Conservation (phyloP, 2,797 vertebrate species). For the Sandelia bainsii region DNA sequence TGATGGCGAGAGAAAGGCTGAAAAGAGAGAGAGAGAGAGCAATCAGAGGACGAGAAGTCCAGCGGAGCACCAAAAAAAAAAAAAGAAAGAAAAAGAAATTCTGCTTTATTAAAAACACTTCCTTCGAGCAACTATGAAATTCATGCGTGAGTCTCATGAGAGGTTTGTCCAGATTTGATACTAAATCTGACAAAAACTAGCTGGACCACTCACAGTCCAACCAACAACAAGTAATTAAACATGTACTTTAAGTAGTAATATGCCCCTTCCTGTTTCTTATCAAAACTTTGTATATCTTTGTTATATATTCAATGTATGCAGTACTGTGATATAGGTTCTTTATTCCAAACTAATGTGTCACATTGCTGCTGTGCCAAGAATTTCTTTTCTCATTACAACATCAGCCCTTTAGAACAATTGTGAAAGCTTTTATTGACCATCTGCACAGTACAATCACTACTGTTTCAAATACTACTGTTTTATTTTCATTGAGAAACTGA, state of each 20-base stretch:
- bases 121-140: slow-evolving; percentile 50
- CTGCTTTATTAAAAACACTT: slow-evolving; percentile 45
- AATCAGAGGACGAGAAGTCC: slow-evolving; percentile 1
- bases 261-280: background rate
- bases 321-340: background rate
- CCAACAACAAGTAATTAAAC: slow-evolving; percentile 14
- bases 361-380: background rate
- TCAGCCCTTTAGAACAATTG: background rate
- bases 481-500: background rate
- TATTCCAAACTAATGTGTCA: background rate
- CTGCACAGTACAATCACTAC: background rate
- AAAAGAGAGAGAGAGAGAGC: slow-evolving; percentile 12
- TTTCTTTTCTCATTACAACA: slow-evolving; percentile 24
- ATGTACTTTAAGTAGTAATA: slow-evolving; percentile 6
- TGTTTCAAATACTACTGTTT: background rate
- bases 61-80: background rate
- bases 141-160: slow-evolving; percentile 41
- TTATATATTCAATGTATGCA: background rate
- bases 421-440: background rate
- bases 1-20: slow-evolving; percentile 31
- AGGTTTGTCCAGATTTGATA: slow-evolving; percentile 53
- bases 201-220: slow-evolving; percentile 37
- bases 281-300: too few species aligned
- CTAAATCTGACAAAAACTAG: slow-evolving; percentile 54
- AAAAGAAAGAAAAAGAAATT: slow-evolving; percentile 13